Base-by-base conservation (phyloP, 1,140 invertebrate genomes). In the Antheraea pernyi region DNA sequence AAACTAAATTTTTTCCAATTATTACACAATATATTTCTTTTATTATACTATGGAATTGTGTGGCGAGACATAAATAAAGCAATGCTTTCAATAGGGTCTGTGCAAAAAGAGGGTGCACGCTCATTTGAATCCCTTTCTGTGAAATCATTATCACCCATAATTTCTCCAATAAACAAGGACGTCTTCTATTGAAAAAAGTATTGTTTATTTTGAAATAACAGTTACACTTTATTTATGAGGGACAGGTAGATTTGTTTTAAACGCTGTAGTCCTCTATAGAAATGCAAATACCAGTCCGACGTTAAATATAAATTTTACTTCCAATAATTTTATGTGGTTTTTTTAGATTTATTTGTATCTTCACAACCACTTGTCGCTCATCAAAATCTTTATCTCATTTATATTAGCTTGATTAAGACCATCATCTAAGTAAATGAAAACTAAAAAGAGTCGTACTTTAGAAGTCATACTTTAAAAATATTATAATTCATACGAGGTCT, bases 141-240 rank as follows among this genome's bases (percentile, higher is more conserved):
- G 42, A 65, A 65, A 19, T 46, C 37, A 71, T 78, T 71, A 75
- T 75, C 46, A 48, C 19, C 68, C 16, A 74, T 77, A 58, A 77
- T 77, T 77, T 74, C 59, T 30, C 19, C 39, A 70, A 74, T 77
- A 77, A 73, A 75, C 19, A 53, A 53, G 64, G 13, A 48, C 46
- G 18, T 65, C 62, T 37, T 46, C 48, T 65, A 11, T 16, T 48
- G 39, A 19, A 19, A 22, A 19, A 46, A 19, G 37, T 39, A 65
- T 65, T 65, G 64, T 63, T 22, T 22, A n/a, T 11, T 61, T 61
- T 61, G 9, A 10, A 6, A 61, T 18, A 22, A 61, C 10, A 61
- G 59, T 19, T 58, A 59, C 46, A 9, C 48, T 37, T 30, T 68
- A 62, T 75, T 70, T 53, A 53, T 53, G 46, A 53, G 46, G 46